A percentile compares a stretch with the other conserved stretches of the same genome.
Evolutionary conservation across 2,113 vertebrate species (phyloP).

Genomic region (Fregetta grallaria): DNA sequence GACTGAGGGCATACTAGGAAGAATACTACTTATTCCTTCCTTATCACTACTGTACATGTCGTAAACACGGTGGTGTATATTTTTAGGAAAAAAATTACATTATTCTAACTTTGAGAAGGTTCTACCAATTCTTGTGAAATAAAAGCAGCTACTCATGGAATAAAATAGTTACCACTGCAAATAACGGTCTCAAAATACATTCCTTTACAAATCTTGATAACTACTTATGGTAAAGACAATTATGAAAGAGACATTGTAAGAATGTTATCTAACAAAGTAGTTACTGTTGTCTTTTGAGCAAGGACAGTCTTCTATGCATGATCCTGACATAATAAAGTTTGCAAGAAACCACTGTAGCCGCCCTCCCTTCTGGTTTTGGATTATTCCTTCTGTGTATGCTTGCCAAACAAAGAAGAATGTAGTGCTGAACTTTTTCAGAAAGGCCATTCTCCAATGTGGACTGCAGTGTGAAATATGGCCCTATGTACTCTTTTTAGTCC

Average conservation of each 20-base stretch:
- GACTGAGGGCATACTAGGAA: neutral
- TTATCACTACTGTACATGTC: neutral
- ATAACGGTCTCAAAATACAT: neutral
- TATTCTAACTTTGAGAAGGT: neutral
- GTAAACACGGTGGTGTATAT: neutral
- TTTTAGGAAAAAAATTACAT: neutral
- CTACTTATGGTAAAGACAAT: neutral
- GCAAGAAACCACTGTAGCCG: neutral
- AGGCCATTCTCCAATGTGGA: neutral
- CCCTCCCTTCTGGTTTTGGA: neutral
- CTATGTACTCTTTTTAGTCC: neutral
- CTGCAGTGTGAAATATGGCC: neutral
- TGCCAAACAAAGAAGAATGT: neutral
- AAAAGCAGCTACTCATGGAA: neutral
- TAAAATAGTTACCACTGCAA: neutral
- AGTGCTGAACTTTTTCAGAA: neutral
- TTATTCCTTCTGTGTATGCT: neutral
- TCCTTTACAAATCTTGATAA: neutral
- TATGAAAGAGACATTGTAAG: neutral
- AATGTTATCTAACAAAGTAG: neutral
- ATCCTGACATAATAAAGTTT: neutral
- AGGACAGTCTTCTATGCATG: neutral
- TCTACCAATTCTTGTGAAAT: neutral
- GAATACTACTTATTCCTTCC: neutral
- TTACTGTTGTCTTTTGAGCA: neutral